Evolutionary conservation across 2,888 invertebrate genomes (phyloP).

Genomic region (Troides helena): DNA sequence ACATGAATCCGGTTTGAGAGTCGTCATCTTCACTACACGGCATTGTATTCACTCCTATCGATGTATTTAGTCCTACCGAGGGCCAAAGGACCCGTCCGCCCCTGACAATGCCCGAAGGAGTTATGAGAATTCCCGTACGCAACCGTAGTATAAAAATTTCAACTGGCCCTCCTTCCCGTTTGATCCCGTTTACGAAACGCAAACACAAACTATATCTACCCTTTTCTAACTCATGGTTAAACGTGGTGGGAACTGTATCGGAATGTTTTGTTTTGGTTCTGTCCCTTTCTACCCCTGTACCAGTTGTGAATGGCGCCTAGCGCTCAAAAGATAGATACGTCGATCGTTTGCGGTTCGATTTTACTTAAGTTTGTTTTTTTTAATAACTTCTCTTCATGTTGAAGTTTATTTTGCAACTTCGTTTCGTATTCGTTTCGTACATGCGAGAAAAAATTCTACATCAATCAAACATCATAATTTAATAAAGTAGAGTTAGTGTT

Average conservation of each 20-base stretch:
- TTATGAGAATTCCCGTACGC: conserved; percentile 51
- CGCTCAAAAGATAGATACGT: conserved; percentile 43
- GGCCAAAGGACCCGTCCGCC: conserved; percentile 37
- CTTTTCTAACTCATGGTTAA: conserved; percentile 43
- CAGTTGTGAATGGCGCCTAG: conserved; percentile 59
- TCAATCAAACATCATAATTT: no score
- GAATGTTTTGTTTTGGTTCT: conserved; percentile 78
- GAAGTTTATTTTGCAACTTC: no score
- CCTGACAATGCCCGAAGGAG: conserved; percentile 43
- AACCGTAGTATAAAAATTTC: conserved; percentile 59
- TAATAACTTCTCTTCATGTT: no score
- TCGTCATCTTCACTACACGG: conserved; percentile 83
- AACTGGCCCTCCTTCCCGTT: conserved; percentile 61
- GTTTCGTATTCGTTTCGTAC: no score
- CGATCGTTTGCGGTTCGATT: conserved; percentile 52
- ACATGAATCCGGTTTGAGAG: conserved; percentile 68
- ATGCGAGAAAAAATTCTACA: no score
- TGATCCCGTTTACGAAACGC: conserved; percentile 54
- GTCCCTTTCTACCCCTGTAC: conserved; percentile 65
- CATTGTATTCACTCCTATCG: conserved; percentile 59
- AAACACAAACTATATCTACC: conserved; percentile 44
- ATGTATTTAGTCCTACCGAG: conserved; percentile 30
- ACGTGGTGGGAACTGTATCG: conserved; percentile 73
- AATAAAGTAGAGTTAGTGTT: no score
- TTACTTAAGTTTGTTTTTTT: conserved; percentile 8